These are phyloP conservation scores for Dascyllus trimaculatus DNA, from an alignment of 2,113 vertebrate genomes.

Conservation along the genomic window DNA sequence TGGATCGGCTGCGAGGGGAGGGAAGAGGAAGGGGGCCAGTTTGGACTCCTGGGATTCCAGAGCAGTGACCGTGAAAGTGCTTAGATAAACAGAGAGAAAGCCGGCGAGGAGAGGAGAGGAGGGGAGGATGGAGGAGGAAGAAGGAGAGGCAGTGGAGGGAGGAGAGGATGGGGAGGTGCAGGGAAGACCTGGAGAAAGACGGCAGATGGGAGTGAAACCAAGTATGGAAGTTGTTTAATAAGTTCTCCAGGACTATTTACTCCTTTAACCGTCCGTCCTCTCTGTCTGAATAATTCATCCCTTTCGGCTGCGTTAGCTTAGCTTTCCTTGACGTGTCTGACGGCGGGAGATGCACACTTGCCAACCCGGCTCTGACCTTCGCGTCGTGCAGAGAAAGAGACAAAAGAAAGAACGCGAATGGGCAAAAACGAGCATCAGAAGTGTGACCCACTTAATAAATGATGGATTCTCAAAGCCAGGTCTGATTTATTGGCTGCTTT, in stretches of 20 bases:
- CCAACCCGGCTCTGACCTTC: constrained; percentile 69
- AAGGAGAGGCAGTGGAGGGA: constrained; percentile 37
- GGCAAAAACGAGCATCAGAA: constrained; percentile 70
- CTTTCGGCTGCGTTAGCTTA: constrained; percentile 56
- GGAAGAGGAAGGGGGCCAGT: constrained; percentile 72
- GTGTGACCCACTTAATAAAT: constrained; percentile 83
- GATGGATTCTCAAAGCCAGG: constrained; percentile 81
- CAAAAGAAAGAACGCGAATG: constrained; percentile 11
- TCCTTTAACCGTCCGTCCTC: constrained; percentile 33
- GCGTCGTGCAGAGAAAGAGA: constrained; percentile 14
- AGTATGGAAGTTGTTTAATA: constrained; percentile 65
- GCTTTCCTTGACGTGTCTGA: constrained; percentile 66
- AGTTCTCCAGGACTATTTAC: constrained; percentile 66
- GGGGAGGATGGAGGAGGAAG: constrained; percentile 54
- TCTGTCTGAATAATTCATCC: constrained; percentile 79
- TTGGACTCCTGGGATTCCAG: constrained; percentile 86
- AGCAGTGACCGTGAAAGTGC: constrained; percentile 89
- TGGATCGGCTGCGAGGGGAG: constrained; percentile 63
- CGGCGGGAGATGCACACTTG: constrained; percentile 14
- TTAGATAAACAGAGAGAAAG: constrained; percentile 88
- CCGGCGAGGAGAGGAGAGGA: constrained; percentile 30
- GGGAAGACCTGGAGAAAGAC: constrained; percentile 53
- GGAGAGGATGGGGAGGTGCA: constrained; percentile 63
- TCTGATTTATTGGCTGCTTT: constrained; percentile 84
- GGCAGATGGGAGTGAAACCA: constrained; percentile 54